phyloP scores from a whole-genome alignment of 2,113 vertebrate genomes.

The Zingel zingel region DNA sequence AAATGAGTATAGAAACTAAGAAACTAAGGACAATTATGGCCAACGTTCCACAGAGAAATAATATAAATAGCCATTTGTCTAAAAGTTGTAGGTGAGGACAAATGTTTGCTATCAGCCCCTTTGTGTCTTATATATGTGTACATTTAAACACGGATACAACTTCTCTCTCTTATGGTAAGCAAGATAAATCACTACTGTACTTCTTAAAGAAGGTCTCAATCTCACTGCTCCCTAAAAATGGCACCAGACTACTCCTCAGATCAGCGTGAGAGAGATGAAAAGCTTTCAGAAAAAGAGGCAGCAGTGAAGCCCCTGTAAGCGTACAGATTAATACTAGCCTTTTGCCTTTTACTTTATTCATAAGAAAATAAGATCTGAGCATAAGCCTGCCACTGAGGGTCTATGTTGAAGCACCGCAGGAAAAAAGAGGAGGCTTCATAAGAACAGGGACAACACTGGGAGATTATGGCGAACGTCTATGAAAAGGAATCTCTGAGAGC shows the following conservation, averaged over 20 bases:
- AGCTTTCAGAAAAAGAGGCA: constrained; percentile 42
- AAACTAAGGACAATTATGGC: background rate
- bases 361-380: constrained; percentile 60
- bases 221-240: constrained; percentile 41
- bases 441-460: constrained; percentile 11
- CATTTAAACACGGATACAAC: background rate
- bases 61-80: background rate
- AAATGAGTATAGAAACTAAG: too few species aligned
- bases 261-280: constrained; percentile 40
- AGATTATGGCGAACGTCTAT: constrained; percentile 29
- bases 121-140: constrained; percentile 15
- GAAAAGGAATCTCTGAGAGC: constrained; percentile 23
- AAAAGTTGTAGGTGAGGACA: constrained; percentile 11
- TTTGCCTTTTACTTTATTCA: constrained; percentile 43
- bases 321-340: constrained; percentile 47
- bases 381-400: constrained; percentile 40
- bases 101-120: constrained; percentile 12
- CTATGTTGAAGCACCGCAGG: constrained; percentile 15
- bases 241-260: constrained; percentile 18
- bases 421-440: constrained; percentile 22
- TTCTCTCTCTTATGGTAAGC: constrained; percentile 6
- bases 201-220: constrained; percentile 39
- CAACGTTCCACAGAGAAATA: background rate
- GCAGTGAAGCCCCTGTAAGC: constrained; percentile 39
- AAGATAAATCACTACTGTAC: background rate